Base-by-base conservation (phyloP, 2,888 invertebrate genomes). In the Xanthostigma xanthostigma region DNA sequence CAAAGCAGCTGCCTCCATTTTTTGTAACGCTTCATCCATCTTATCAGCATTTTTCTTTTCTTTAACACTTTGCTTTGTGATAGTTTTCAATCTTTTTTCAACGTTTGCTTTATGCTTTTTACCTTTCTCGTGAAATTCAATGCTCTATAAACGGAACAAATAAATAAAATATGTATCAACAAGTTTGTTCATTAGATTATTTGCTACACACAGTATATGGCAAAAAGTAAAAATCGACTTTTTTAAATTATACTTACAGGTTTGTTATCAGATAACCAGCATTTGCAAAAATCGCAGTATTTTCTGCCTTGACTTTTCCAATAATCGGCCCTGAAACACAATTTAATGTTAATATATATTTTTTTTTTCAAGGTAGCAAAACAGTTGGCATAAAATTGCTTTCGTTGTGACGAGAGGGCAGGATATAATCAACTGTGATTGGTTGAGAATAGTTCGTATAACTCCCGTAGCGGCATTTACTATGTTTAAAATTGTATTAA, bases 201-300 rank as follows among this genome's bases (percentile, higher is more conserved):
- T 27, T 27, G 27, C 27, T 27, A 27, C 6, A 27, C 27, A 41
- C 6, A 38, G 12, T 12, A 38, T 38, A n/a, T 38, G 3, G 38
- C 12, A n/a, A n/a, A n/a, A n/a, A n/a, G n/a, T n/a, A n/a, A n/a
- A n/a, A n/a, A n/a, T n/a, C n/a, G n/a, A n/a, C n/a, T n/a, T n/a
- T 40, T n/a, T 41, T 14, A 47, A 51, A 34, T 36, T 50, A 49
- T 50, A 71, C 76, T 75, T 70, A 84, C 84, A 47, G 93, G 88
- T 75, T 91, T 93, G 64, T 97, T 97, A 67, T 96, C 95, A 48
- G 94, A 89, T 59, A 94, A 87, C 96, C 96, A 97, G 64, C 95
- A 95, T 68, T 96, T 95, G 70, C 97, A 97, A 68, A 93, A 92
- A 57, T 96, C 94, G 64, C 97, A 97, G 66, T 84, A 95, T 66